Evolutionary conservation across 1,140 invertebrate species (phyloP).

Genomic region (Drosophila jambulina): DNA sequence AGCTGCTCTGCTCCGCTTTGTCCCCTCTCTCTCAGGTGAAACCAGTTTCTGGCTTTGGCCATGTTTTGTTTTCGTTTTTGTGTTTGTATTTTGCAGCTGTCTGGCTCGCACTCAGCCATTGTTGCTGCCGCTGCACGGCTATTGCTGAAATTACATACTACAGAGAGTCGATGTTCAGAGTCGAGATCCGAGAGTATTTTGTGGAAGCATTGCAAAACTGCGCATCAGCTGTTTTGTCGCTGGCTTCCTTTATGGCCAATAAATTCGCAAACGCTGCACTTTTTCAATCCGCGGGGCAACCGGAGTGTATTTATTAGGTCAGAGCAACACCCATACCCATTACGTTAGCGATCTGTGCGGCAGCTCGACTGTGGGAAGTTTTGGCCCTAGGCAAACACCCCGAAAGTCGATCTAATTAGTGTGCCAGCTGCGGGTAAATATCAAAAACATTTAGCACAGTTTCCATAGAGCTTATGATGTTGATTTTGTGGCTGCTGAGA

Average conservation of each 20-base stretch:
- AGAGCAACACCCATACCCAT: constrained; percentile 32
- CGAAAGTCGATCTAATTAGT: constrained; percentile 63
- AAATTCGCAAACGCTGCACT: constrained; percentile 66
- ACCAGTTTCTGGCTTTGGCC: constrained; percentile 63
- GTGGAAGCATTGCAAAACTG: constrained; percentile 66
- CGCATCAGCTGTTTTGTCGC: constrained; percentile 71
- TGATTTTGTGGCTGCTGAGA: constrained; percentile 38
- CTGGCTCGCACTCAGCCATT: constrained; percentile 49
- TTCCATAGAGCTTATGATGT: constrained; percentile 60
- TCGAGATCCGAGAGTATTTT: constrained; percentile 28
- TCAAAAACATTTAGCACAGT: constrained; percentile 72
- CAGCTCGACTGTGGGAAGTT: constrained; percentile 65
- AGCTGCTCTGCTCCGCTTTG: constrained; percentile 50
- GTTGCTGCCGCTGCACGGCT: constrained; percentile 38
- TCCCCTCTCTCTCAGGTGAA: constrained; percentile 44
- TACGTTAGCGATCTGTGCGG: neutral
- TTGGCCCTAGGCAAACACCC: constrained; percentile 60
- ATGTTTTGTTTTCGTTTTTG: constrained; percentile 74
- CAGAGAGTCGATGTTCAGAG: neutral
- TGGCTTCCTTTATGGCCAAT: constrained; percentile 27
- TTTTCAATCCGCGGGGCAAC: constrained; percentile 21
- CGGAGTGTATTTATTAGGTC: constrained; percentile 67
- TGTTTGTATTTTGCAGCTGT: constrained; percentile 72
- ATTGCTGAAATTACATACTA: constrained; percentile 65
- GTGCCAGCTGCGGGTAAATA: constrained; percentile 57